Base-by-base conservation (phyloP, 2,797 vertebrate species). In the Pteropus rufus region DNA sequence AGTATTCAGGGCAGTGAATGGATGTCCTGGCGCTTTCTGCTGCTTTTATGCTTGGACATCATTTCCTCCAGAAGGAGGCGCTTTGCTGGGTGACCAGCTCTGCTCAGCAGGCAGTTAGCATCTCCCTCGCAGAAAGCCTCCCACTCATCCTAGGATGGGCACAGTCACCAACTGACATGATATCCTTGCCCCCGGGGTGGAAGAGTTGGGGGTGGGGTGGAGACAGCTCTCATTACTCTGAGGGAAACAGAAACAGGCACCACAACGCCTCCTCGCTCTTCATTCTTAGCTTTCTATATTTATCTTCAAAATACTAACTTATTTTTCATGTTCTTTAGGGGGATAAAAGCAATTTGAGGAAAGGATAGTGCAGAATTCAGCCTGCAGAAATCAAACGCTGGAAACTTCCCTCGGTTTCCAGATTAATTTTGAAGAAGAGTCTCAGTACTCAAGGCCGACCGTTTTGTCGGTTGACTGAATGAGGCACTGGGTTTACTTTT, bases 391-490 rank as follows among this genome's bases (percentile, higher is more conserved):
- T 69, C 64, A 69, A 79, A 82, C 44, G 12, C 10, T 26, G 62
- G 54, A 85, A 34, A 15, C 31, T 65, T 81, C n/a, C 24, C n/a
- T 2, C 23, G 4, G 76, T 23, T 62, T 62, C 60, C 60, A 62
- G 39, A 52, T 49, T 70, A 9, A 11, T 46, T 29, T 46, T 26
- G 0, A 75, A 84, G 26, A 19, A 49, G 16, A 21, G 14, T 7
- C 44, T 79, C 34, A 14, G 41, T 62, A 70, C 58, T 49, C 79
- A 92, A 89, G 88, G 49, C 60, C 4, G 31, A 81, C 67, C 56
- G 21, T 84, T 96, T 10, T 79, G 19, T 95, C 84, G 87, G 52
- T 54, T 79, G 91, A 85, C 46, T 67, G 92, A 89, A n/a, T 58
- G 91, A 88, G 64, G 83, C 75, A 85, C 26, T 29, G n/a, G 80